phyloP scores from a whole-genome alignment of 2,797 vertebrate species.

The Remorina albescens region DNA sequence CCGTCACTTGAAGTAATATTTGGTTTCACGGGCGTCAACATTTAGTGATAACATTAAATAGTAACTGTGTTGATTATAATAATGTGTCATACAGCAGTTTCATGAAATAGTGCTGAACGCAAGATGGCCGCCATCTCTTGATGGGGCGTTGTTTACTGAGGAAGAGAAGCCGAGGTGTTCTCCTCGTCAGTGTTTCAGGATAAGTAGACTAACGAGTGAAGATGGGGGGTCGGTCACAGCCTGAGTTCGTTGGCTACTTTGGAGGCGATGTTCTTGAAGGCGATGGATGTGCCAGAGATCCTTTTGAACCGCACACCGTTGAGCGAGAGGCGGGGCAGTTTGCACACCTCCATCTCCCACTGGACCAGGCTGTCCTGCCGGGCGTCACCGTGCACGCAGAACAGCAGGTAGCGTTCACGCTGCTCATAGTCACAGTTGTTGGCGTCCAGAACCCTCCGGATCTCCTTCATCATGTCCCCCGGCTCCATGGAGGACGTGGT shows the following conservation, averaged over 20 bases:
- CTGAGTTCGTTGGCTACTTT: constrained; percentile 95
- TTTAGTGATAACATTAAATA: constrained; percentile 54
- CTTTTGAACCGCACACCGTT: constrained; percentile 95
- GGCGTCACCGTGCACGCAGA: constrained; percentile 93
- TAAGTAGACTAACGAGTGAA: background rate
- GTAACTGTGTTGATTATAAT: constrained; percentile 26
- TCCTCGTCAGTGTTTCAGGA: background rate
- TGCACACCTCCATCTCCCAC: constrained; percentile 97
- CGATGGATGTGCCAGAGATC: constrained; percentile 94
- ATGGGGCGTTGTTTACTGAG: background rate
- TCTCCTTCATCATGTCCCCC: constrained; percentile 94
- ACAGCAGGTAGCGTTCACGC: constrained; percentile 92
- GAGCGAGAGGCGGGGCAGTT: constrained; percentile 92
- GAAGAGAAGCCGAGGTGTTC: background rate
- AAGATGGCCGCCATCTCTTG: constrained; percentile 9
- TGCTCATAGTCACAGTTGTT: constrained; percentile 96
- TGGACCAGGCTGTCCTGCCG: constrained; percentile 92
- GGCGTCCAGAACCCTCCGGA: constrained; percentile 92
- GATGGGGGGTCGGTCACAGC: constrained; percentile 80
- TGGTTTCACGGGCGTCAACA: constrained; percentile 55
- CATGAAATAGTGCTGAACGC: constrained; percentile 9
- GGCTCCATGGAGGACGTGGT: constrained; percentile 96
- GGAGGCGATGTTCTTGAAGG: constrained; percentile 96
- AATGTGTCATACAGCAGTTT: constrained; percentile 70
- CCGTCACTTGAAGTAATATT: constrained; percentile 24